phyloP scores from a whole-genome alignment of 2,888 invertebrate species.

The Dyspetes luteomarginatus region DNA sequence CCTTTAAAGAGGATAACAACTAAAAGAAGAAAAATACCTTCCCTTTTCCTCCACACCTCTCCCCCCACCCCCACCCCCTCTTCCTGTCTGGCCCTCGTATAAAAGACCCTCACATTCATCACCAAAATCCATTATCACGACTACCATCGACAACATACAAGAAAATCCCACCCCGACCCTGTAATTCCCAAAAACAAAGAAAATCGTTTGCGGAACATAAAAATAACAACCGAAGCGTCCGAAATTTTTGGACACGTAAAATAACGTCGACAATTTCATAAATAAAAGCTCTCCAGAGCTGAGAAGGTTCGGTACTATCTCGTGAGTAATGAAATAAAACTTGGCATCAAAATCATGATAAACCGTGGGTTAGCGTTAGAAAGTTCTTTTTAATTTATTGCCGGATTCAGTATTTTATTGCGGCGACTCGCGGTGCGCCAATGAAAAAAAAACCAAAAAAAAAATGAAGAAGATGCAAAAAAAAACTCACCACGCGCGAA shows the following conservation, averaged over 20 bases:
- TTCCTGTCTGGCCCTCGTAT: slow-evolving; percentile 51
- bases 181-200: slow-evolving; percentile 38
- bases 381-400: slow-evolving; percentile 79
- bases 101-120: slow-evolving; percentile 62
- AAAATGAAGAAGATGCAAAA: slow-evolving; percentile 18
- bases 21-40: too few relatives aligned
- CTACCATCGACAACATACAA: slow-evolving; percentile 71
- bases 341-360: slow-evolving; percentile 63
- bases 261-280: slow-evolving; percentile 71
- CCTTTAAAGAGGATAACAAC: slow-evolving; percentile 76
- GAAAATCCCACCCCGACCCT: slow-evolving; percentile 29
- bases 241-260: slow-evolving; percentile 52
- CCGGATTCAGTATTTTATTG: slow-evolving; percentile 82
- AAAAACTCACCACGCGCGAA: neutral
- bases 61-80: slow-evolving; percentile 36
- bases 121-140: slow-evolving; percentile 72
- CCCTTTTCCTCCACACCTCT: too few relatives aligned
- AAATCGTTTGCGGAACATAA: slow-evolving; percentile 46
- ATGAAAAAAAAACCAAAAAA: slow-evolving; percentile 33
- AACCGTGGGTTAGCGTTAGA: slow-evolving; percentile 66
- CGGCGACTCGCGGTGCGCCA: slow-evolving; percentile 75
- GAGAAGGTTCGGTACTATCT: slow-evolving; percentile 75
- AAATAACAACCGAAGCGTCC: slow-evolving; percentile 33
- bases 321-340: slow-evolving; percentile 72
- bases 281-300: slow-evolving; percentile 67